These are phyloP conservation scores for Yponomeuta sedellus DNA, from an alignment of 2,888 invertebrate species.

Conservation along the genomic window DNA sequence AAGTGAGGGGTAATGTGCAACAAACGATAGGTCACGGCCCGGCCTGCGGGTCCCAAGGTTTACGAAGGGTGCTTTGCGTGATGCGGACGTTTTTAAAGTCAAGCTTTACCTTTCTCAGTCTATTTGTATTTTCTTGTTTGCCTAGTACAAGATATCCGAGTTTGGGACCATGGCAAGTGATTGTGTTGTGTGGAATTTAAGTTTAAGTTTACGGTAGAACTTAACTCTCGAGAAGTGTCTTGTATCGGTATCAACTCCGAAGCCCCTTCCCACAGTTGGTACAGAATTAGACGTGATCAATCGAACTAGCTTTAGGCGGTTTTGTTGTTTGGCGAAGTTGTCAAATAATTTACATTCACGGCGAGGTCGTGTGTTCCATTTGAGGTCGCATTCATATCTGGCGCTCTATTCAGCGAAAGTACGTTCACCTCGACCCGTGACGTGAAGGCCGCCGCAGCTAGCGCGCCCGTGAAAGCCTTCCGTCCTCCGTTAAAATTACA, in stretches of 20 bases:
- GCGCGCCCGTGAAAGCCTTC: conserved; percentile 8
- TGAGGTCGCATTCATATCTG: conserved; percentile 1
- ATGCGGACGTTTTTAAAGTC: neutral
- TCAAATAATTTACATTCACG: neutral
- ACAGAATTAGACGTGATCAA: neutral
- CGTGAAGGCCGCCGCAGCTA: conserved; percentile 1
- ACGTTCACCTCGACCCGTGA: conserved; percentile 4
- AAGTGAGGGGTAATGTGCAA: neutral
- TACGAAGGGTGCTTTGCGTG: neutral
- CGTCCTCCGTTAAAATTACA: neutral
- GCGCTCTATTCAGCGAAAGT: neutral
- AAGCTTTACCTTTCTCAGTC: too few species aligned
- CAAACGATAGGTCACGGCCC: neutral
- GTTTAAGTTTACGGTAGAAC: neutral
- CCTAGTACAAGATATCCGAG: too few species aligned
- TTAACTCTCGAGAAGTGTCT: neutral
- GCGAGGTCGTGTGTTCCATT: neutral
- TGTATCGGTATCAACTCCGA: neutral
- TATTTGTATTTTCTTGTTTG: too few species aligned
- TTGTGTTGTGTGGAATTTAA: too few species aligned
- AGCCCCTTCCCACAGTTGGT: neutral
- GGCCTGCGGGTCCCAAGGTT: neutral
- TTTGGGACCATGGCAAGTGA: too few species aligned
- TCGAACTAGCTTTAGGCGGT: neutral
- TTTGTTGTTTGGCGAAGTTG: neutral